Evolutionary conservation across 1,140 invertebrate species (phyloP).

Genomic region (Pseudomyrmex dendroicus): DNA sequence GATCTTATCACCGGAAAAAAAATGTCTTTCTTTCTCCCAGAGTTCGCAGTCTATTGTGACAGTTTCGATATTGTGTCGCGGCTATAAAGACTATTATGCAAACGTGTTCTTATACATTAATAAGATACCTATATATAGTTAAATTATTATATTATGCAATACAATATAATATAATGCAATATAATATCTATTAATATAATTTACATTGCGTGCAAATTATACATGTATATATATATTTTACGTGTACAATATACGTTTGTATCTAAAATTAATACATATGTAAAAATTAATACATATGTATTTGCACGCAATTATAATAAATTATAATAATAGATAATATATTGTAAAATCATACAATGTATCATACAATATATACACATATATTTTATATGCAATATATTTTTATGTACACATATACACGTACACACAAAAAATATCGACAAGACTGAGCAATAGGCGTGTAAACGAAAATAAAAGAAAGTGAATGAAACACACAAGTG

Average conservation of each 20-base stretch:
- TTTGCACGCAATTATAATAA: too few species aligned
- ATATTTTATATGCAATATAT: background rate
- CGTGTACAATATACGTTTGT: too few species aligned
- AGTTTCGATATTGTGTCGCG: conserved; percentile 1
- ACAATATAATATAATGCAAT: too few species aligned
- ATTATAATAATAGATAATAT: background rate
- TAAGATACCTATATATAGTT: too few species aligned
- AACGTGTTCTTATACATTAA: background rate
- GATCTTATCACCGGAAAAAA: conserved; percentile 63
- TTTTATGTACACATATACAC: background rate
- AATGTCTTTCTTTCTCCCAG: conserved; percentile 46
- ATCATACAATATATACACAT: background rate
- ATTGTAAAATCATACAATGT: background rate
- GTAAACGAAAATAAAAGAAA: conserved; percentile 13
- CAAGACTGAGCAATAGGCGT: background rate
- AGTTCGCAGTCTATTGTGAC: conserved; percentile 53
- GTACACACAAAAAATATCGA: background rate
- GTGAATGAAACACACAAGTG: background rate
- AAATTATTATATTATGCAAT: too few species aligned
- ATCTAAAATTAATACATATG: too few species aligned
- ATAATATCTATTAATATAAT: background rate
- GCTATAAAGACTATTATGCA: background rate
- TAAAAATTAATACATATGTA: too few species aligned
- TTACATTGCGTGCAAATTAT: background rate
- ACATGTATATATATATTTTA: too few species aligned